Percentiles rank a stretch among this genome's conserved stretches.
phyloP scores from a whole-genome alignment of 2,113 vertebrate genomes.

The Clarias gariepinus region DNA sequence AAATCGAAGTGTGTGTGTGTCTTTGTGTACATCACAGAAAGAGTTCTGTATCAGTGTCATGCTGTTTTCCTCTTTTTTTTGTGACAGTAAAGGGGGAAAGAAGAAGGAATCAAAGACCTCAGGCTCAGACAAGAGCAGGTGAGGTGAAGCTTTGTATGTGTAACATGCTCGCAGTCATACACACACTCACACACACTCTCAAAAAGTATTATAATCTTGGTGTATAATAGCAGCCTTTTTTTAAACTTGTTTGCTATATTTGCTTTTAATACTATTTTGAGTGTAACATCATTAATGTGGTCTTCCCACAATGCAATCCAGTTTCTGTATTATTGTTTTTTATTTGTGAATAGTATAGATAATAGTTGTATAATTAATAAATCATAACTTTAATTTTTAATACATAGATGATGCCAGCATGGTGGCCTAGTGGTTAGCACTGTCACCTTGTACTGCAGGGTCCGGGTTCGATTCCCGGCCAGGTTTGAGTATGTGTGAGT shows the following conservation, averaged over 20 bases:
- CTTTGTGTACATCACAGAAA: not conserved
- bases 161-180: constrained; percentile 24
- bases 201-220: not conserved
- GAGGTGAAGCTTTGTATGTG: constrained; percentile 61
- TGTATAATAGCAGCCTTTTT: not conserved
- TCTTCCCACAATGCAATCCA: not conserved
- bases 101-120: constrained; percentile 77
- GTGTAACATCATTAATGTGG: not conserved
- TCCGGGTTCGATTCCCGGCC: too few species aligned
- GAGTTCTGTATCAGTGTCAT: constrained; percentile 15
- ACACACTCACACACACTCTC: constrained; percentile 31
- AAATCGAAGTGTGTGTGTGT: not conserved
- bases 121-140: constrained; percentile 82
- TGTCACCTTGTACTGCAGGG: too few species aligned
- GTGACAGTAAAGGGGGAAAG: constrained; percentile 84
- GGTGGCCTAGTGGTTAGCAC: too few species aligned
- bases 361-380: too few species aligned
- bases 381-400: too few species aligned
- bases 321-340: not conserved
- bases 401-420: too few species aligned
- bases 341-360: too few species aligned
- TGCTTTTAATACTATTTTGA: not conserved
- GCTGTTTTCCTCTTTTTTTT: constrained; percentile 58
- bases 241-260: not conserved
- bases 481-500: too few species aligned